These are phyloP conservation scores for Chesias legatella DNA, from an alignment of 2,888 invertebrate genomes.

Conservation along the genomic window DNA sequence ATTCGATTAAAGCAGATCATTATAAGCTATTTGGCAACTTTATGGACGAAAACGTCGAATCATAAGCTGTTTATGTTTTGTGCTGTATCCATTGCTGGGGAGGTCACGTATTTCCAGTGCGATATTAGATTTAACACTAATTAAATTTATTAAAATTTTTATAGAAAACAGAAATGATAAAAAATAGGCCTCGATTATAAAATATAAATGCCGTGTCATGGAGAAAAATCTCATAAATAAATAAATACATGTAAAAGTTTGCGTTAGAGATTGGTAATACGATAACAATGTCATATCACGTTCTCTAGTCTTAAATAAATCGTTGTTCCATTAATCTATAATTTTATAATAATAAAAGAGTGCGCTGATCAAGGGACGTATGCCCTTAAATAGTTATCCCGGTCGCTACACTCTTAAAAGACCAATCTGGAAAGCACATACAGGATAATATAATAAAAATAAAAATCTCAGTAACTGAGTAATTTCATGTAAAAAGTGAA, in stretches of 20 bases:
- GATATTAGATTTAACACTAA: conserved; percentile 34
- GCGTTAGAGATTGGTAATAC: conserved; percentile 35
- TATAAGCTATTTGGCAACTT: conserved; percentile 78
- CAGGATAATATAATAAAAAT: conserved; percentile 21
- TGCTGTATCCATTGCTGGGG: conserved; percentile 43
- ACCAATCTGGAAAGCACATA: conserved; percentile 74
- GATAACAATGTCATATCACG: conserved; percentile 27
- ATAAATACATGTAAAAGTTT: conserved; percentile 53
- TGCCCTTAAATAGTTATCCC: conserved; percentile 66
- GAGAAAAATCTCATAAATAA: conserved; percentile 62
- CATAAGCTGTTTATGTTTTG: conserved; percentile 54
- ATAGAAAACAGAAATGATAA: conserved; percentile 50
- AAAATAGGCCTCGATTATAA: conserved; percentile 73
- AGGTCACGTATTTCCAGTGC: conserved; percentile 30
- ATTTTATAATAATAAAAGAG: conserved; percentile 42
- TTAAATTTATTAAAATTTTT: conserved; percentile 44
- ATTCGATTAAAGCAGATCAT: conserved; percentile 50
- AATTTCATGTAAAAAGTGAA: conserved; percentile 7
- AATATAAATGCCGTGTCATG: conserved; percentile 74
- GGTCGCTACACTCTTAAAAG: conserved; percentile 76
- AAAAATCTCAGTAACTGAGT: conserved; percentile 18
- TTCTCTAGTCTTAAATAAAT: conserved; percentile 63
- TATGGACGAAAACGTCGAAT: conserved; percentile 68
- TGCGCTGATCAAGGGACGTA: conserved; percentile 43
- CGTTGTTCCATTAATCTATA: conserved; percentile 67